phyloP scores from a whole-genome alignment of 64 coral and sea anemone genomes.

The Pocillopora damicornis region DNA sequence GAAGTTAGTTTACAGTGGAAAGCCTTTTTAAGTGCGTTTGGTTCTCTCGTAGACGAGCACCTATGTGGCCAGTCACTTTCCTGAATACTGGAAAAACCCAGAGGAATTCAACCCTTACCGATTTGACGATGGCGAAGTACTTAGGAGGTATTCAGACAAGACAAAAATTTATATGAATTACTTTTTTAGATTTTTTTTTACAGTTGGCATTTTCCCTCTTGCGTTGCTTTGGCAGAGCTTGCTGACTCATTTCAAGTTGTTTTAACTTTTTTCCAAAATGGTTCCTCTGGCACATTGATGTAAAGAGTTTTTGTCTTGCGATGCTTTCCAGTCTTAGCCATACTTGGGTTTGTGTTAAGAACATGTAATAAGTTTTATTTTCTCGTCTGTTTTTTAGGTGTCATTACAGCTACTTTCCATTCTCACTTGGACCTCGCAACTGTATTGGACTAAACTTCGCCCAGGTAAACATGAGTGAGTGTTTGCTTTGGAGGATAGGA shows the following conservation, averaged over 20 bases:
- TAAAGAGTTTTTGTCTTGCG: too few relatives aligned
- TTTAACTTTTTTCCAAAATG: too few relatives aligned
- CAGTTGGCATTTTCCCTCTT: too few relatives aligned
- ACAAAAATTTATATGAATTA: not conserved
- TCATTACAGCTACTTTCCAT: conserved; percentile 54
- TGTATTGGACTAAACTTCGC: conserved; percentile 65
- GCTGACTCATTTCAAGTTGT: too few relatives aligned
- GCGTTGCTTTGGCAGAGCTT: too few relatives aligned
- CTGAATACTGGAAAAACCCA: conserved; percentile 62
- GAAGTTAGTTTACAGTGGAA: too few relatives aligned
- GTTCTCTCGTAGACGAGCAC: conserved; percentile 35
- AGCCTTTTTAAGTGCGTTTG: not conserved
- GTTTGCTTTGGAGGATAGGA: too few relatives aligned
- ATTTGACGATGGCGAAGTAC: conserved; percentile 51
- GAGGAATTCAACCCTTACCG: conserved; percentile 56
- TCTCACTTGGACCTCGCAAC: conserved; percentile 57
- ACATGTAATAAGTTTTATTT: not conserved
- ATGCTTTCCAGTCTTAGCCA: too few relatives aligned
- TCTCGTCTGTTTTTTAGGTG: conserved; percentile 1
- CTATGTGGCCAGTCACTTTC: conserved; percentile 35
- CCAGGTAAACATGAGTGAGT: conserved; percentile 16
- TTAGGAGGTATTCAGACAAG: conserved; percentile 29
- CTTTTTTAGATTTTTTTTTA: too few relatives aligned
- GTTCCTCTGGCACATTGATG: too few relatives aligned
- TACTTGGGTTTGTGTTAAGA: not conserved